Evolutionary conservation across 2,113 vertebrate species (phyloP).

Genomic region (Sceloporus undulatus): DNA sequence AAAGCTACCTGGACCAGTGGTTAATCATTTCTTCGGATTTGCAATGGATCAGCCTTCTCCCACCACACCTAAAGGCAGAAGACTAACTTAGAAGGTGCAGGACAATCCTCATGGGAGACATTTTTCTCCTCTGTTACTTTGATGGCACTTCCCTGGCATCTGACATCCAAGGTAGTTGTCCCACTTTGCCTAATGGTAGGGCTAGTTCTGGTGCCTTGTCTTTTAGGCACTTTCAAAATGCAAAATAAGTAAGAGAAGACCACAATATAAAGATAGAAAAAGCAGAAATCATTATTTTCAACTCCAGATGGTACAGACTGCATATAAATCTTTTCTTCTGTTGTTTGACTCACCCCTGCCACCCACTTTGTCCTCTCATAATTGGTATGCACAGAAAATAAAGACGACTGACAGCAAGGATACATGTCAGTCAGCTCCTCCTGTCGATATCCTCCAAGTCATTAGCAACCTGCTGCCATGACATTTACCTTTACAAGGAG

Average conservation of each 20-base stretch:
- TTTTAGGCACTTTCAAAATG: background rate
- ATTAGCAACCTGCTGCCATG: background rate
- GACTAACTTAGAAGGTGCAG: too few relatives aligned
- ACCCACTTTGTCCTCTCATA: background rate
- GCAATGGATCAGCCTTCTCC: too few relatives aligned
- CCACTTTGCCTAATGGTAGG: too few relatives aligned
- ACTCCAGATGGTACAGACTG: background rate
- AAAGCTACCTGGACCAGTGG: too few relatives aligned
- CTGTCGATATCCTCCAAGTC: background rate
- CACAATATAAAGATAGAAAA: background rate
- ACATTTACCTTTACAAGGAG: background rate
- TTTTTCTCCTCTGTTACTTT: too few relatives aligned
- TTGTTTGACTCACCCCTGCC: background rate
- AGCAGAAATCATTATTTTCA: background rate
- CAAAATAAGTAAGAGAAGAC: background rate
- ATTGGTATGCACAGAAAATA: background rate
- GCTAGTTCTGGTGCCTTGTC: background rate
- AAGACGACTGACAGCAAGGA: background rate
- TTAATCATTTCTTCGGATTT: too few relatives aligned
- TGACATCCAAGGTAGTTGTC: too few relatives aligned
- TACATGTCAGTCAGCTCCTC: background rate
- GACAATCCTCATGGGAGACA: too few relatives aligned
- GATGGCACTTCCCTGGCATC: too few relatives aligned
- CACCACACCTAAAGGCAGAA: too few relatives aligned
- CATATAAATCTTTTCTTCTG: background rate